A percentile compares a stretch with the other conserved stretches of the same genome.
Evolutionary conservation across 2,113 vertebrate genomes (phyloP).

Genomic region (Parotia lawesii): DNA sequence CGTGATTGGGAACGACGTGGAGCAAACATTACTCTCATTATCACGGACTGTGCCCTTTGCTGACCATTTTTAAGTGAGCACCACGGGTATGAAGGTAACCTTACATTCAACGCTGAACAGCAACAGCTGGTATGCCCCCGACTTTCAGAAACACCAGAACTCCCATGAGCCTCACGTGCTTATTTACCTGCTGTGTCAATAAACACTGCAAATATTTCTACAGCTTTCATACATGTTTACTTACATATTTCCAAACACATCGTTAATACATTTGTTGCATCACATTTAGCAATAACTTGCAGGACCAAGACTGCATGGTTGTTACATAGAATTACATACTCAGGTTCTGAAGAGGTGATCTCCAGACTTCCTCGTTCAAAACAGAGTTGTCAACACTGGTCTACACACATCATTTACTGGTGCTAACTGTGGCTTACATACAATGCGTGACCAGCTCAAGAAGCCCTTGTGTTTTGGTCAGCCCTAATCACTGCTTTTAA

Average conservation of each 20-base stretch:
- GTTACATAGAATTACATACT: neutral
- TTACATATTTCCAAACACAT: neutral
- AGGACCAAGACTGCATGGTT: neutral
- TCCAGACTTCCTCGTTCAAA: neutral
- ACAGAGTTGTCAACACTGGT: neutral
- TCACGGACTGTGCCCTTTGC: rapidly evolving
- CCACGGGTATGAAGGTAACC: neutral
- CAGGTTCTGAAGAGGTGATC: neutral
- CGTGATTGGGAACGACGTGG: rapidly evolving
- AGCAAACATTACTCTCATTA: neutral
- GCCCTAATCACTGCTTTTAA: neutral
- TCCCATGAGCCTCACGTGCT: neutral
- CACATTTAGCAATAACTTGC: neutral
- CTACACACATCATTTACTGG: neutral
- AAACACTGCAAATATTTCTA: neutral
- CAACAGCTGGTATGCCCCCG: neutral
- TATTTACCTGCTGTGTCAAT: neutral
- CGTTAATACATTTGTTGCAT: neutral
- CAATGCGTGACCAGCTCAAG: rapidly evolving
- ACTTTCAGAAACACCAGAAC: neutral
- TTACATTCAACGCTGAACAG: neutral
- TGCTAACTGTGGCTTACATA: neutral
- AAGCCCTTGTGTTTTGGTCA: neutral
- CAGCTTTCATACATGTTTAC: neutral
- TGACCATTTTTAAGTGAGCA: neutral